Evolutionary conservation across 2,888 invertebrate species (phyloP).

Genomic region (Tenthredo distinguenda): DNA sequence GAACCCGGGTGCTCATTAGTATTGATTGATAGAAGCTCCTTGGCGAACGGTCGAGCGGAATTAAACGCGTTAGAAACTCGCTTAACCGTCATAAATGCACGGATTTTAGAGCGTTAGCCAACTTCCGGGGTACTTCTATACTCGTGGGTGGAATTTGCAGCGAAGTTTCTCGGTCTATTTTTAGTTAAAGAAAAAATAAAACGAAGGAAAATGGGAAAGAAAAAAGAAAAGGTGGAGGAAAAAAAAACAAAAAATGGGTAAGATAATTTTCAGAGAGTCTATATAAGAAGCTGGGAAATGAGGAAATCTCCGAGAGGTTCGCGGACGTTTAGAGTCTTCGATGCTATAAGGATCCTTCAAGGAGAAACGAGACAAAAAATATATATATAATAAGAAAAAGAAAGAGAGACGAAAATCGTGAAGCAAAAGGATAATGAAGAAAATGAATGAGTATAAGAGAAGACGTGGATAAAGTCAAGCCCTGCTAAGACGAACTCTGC

Average conservation of each 20-base stretch:
- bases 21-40: constrained; percentile 17
- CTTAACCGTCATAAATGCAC: constrained; percentile 25
- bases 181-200: not conserved
- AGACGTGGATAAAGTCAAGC: constrained; percentile 37
- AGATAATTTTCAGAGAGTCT: constrained; percentile 25
- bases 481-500: constrained; percentile 55
- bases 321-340: constrained; percentile 33
- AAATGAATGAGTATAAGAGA: constrained; percentile 6
- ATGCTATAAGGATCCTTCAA: not conserved
- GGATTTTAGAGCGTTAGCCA: constrained; percentile 11
- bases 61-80: constrained; percentile 29
- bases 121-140: constrained; percentile 23
- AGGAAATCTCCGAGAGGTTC: constrained; percentile 34
- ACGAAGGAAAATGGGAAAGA: not conserved
- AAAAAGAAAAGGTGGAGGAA: not conserved
- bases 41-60: not conserved
- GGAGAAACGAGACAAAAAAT: not conserved
- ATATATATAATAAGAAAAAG: not conserved
- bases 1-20: not conserved
- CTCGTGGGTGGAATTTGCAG: not conserved
- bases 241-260: not conserved
- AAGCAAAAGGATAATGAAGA: not conserved
- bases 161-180: not conserved
- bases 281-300: constrained; percentile 26
- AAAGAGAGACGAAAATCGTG: not conserved